Evolutionary conservation across 2,113 vertebrate genomes (phyloP), one percentile per base, ranked within the genome.

Genomic region (Chunga burmeisteri): DNA sequence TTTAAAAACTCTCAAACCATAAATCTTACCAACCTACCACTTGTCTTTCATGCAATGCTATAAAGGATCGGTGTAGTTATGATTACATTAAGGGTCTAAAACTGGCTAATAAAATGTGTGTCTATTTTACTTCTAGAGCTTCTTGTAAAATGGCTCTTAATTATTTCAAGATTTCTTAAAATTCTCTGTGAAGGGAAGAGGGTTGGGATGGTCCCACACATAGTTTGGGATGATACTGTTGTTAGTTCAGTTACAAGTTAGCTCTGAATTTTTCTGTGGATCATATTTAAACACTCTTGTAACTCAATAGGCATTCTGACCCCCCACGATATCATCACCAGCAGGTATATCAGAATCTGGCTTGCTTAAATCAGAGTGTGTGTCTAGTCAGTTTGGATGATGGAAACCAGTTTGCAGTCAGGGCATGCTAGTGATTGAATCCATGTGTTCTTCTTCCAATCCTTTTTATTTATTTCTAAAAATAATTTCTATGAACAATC

Each of bases 381-480:
- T 72, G 52, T 74, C 70, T 61, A 32, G 34, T 62, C 81, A 70
- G 58, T 47, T 56, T 80, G 49, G 53, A 44, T 88, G 74, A 82
- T 87, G 61, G 46, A 94, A 95, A 80, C 7, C 29, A 58, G 53
- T 77, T 56, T 49, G 20, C 86, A 82, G 42, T 77, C 29, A 55
- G 62, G 30, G 20, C 32, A 25, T 87, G 56, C 42, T 5, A 6
- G 52, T 84, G 53, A 70, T 36, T 80, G 29, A 92, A 73, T 92
- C 67, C 26, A 11, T 58, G 17, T 88, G 59, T 72, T 40, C 34
- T 86, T 83, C 86, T 84, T 49, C 46, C 44, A 75, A 0, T 81
- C 32, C 4, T 87, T 72, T 85, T 67, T 81, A 44, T 93, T 95
- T 67, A 34, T 30, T 85, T 85, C 62, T 72, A 73, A 91, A 91